Base-by-base conservation (phyloP, 2,888 invertebrate genomes). In the Xestoiulus laeticollis region DNA sequence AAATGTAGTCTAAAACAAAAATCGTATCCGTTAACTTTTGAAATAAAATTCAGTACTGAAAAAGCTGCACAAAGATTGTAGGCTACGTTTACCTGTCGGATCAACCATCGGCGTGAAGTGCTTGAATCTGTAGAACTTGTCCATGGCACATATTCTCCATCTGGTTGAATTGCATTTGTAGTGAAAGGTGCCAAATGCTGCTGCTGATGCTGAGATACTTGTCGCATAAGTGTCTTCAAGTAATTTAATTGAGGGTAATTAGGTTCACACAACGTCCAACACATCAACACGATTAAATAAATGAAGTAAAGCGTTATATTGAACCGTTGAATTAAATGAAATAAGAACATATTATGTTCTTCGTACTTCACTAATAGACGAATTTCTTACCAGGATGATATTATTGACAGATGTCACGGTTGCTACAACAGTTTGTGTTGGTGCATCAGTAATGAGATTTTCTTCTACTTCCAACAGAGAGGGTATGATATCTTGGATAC, bases 401-500 rank as follows among this genome's bases (percentile, higher is more conserved):
- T 93, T 92, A 90, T 95, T 95, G 0, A 94, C 93, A 88, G 94
- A 93, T 78, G 92, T 92, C 82, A 95, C 92, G 30, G 93, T 91
- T 33, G 92, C 91, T 0, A 95, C 94, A 33, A 95, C 92, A 90
- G 94, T 93, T 16, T 93, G 92, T 0, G 94, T 92, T 87, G 93
- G 93, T 89, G 93, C 92, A 90, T 95, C 94, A 0, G 94, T 93
- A 89, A 94, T 93, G 26, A 95, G 93, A 3, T 94, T 92, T 88
- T 94, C 94, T 48, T 94, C 94, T 86, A 94, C 93, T 89, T 94
- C 93, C 0, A 94, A 93, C 85, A 96, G 91, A 3, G 94, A 93
- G 59, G 94, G 94, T 53, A 95, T 92, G n/a, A 95, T 93, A 85
- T 94, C 93, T 90, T 96, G 94, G 85, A 96, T 93, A 88, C 93